Conservation (phyloP, 2,797 vertebrate species). For the Pangasius djambal region DNA sequence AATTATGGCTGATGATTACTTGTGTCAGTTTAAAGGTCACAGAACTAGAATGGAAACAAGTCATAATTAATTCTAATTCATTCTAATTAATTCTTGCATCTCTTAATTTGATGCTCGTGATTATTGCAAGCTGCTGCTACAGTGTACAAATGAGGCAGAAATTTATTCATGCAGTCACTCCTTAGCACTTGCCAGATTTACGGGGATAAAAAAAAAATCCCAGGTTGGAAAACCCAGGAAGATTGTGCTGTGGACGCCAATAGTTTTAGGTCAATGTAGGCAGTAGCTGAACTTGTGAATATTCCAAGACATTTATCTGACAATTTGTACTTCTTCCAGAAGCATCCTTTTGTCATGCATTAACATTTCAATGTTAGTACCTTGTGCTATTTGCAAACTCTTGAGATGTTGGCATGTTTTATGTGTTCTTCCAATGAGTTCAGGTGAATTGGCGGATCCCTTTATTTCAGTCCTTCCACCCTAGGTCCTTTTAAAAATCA, state of each 20-base stretch:
- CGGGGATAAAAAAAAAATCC: neutral
- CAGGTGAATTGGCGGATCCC: neutral
- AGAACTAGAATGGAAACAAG: constrained; percentile 37
- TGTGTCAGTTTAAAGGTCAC: constrained; percentile 53
- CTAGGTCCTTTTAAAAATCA: neutral
- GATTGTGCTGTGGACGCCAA: too few relatives aligned
- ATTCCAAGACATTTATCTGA: neutral
- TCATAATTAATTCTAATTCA: constrained; percentile 46
- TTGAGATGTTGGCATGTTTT: neutral
- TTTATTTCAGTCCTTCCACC: neutral
- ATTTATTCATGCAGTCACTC: constrained; percentile 19
- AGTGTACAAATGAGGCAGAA: constrained; percentile 18
- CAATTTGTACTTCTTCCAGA: neutral
- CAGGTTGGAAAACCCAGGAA: neutral
- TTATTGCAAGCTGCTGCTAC: constrained; percentile 35
- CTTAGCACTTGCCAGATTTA: neutral
- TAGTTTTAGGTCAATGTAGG: neutral
- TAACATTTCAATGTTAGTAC: neutral
- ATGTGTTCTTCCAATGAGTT: neutral
- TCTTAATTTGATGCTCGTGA: constrained; percentile 51
- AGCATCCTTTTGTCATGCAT: neutral
- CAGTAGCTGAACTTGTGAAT: neutral
- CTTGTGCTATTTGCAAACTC: neutral
- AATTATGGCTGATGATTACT: constrained; percentile 57
- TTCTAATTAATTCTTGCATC: constrained; percentile 48